phyloP scores from a whole-genome alignment of 2,888 invertebrate species.

The Dasypolia templi region DNA sequence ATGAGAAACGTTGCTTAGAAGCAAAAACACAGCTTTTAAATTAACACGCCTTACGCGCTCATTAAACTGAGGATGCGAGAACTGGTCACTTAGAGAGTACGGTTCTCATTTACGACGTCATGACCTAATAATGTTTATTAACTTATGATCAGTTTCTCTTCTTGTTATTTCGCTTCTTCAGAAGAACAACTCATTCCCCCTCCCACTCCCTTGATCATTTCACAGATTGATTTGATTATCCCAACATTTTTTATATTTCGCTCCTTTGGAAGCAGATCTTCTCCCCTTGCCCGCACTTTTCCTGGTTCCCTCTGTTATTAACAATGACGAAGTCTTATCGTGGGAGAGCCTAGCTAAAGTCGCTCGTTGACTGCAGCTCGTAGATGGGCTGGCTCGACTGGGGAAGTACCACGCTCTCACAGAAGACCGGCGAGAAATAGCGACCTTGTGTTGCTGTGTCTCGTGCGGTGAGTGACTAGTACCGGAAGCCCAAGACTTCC shows the following conservation, averaged over 20 bases:
- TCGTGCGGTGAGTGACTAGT: constrained; percentile 29
- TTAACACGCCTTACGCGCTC: not conserved
- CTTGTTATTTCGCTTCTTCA: not conserved
- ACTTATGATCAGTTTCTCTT: not conserved
- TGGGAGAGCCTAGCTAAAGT: constrained; percentile 30
- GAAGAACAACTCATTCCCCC: not conserved
- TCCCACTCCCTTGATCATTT: not conserved
- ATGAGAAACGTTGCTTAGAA: no score
- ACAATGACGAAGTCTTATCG: not conserved
- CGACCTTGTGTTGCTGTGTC: constrained; percentile 7
- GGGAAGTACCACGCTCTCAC: constrained; percentile 41
- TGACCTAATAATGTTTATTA: not conserved
- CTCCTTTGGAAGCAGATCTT: no score
- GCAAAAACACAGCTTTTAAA: no score
- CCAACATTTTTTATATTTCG: no score
- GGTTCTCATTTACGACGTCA: not conserved
- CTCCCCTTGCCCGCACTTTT: no score
- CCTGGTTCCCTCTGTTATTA: no score
- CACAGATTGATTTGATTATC: no score
- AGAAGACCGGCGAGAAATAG: not conserved
- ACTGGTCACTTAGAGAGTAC: not conserved
- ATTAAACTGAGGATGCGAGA: not conserved
- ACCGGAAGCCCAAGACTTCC: not conserved
- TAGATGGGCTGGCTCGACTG: constrained; percentile 29
- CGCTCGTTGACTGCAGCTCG: not conserved